Conservation (phyloP, 2,888 invertebrate species). For the Entomobrya multifasciata region DNA sequence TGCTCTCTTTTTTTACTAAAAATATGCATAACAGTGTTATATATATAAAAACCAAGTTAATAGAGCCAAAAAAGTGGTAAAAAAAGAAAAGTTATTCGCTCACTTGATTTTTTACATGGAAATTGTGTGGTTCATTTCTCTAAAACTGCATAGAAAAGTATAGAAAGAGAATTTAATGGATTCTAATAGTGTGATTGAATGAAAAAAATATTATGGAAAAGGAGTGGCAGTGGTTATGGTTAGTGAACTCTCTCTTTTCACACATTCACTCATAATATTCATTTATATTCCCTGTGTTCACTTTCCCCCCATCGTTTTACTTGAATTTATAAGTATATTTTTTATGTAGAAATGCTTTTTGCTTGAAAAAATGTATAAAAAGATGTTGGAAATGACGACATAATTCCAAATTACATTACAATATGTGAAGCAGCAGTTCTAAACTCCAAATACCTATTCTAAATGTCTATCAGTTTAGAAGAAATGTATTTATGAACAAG, state of each 20-base stretch:
- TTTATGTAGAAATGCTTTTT: background rate
- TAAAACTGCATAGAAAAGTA: constrained; percentile 58
- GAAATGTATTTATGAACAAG: no score
- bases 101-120: constrained; percentile 70
- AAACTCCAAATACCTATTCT: no score
- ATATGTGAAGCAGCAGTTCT: no score
- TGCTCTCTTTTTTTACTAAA: background rate
- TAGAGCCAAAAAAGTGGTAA: background rate
- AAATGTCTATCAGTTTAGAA: no score
- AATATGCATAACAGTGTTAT: background rate
- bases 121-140: constrained; percentile 71
- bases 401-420: constrained; percentile 37
- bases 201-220: constrained; percentile 52
- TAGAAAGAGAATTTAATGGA: constrained; percentile 72
- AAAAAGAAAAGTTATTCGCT: constrained; percentile 52
- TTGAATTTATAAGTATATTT: background rate
- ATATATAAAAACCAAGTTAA: background rate
- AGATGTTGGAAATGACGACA: constrained; percentile 15
- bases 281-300: no score
- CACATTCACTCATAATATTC: background rate
- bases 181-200: constrained; percentile 72
- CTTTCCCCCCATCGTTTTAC: no score
- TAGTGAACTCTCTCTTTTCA: constrained; percentile 14
- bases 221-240: background rate
- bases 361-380: background rate